A percentile compares a stretch with the other conserved stretches of the same genome.
Evolutionary conservation across 2,888 invertebrate genomes (phyloP).

Genomic region (Atethmia centrago): DNA sequence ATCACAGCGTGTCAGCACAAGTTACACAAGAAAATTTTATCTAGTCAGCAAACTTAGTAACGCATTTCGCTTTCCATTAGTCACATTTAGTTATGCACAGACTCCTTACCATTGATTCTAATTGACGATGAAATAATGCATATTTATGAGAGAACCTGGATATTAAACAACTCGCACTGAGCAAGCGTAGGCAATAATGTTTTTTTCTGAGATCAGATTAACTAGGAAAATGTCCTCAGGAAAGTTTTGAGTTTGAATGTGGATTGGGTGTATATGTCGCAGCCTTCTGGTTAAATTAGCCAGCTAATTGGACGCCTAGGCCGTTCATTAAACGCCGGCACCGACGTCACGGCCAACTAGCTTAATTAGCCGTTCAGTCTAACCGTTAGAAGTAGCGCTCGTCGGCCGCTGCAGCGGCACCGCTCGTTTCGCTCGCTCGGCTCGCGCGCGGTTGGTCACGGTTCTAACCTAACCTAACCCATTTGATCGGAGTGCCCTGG

Average conservation of each 20-base stretch:
- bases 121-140: not conserved
- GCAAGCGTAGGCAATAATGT: not conserved
- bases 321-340: too few species aligned
- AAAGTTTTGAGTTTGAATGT: not conserved
- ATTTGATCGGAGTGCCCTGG: too few species aligned
- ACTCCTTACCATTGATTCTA: not conserved
- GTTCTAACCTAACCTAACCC: too few species aligned
- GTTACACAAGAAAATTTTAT: not conserved
- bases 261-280: not conserved
- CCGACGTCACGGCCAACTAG: too few species aligned
- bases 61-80: not conserved
- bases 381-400: too few species aligned
- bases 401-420: too few species aligned
- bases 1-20: conserved; percentile 1
- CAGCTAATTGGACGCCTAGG: too few species aligned
- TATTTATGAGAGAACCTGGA: not conserved
- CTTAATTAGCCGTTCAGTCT: too few species aligned
- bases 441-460: too few species aligned
- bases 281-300: too few species aligned
- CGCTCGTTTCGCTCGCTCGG: too few species aligned
- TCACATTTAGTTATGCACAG: not conserved
- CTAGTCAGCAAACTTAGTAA: conserved; percentile 1
- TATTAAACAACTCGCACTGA: not conserved
- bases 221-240: not conserved
- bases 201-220: not conserved